These are phyloP conservation scores for Zophobas morio DNA, from an alignment of 1,140 invertebrate genomes.

Conservation along the genomic window DNA sequence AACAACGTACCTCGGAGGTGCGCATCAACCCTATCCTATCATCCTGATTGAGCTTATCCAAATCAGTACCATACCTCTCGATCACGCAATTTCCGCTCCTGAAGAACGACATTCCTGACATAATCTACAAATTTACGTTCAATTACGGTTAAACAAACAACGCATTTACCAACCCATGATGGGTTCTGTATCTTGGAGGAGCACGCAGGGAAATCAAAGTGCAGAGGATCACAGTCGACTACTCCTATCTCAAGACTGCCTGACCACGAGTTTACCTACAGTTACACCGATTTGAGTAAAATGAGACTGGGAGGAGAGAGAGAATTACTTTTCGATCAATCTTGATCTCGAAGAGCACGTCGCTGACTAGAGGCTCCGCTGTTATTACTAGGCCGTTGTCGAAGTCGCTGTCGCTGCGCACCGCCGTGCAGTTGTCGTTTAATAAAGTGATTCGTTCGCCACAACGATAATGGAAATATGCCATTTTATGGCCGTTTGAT, in stretches of 20 bases:
- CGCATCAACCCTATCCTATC: slow-evolving; percentile 88
- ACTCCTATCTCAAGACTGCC: slow-evolving; percentile 95
- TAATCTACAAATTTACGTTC: slow-evolving; percentile 71
- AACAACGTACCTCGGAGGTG: slow-evolving; percentile 77
- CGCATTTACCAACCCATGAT: slow-evolving; percentile 80
- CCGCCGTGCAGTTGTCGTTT: slow-evolving; percentile 86
- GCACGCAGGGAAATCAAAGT: slow-evolving; percentile 85
- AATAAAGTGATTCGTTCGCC: slow-evolving; percentile 84
- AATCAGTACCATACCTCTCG: slow-evolving; percentile 88
- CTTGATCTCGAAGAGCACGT: slow-evolving; percentile 89
- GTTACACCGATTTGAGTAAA: slow-evolving; percentile 32
- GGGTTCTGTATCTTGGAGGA: slow-evolving; percentile 87
- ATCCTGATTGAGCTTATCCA: slow-evolving; percentile 88
- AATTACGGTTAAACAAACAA: slow-evolving; percentile 50
- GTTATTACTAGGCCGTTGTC: slow-evolving; percentile 91
- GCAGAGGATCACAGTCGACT: slow-evolving; percentile 86
- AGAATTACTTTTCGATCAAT: slow-evolving; percentile 87
- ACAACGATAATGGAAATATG: slow-evolving; percentile 84
- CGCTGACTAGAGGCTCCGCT: slow-evolving; percentile 83
- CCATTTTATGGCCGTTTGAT: slow-evolving; percentile 51
- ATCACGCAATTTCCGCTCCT: slow-evolving; percentile 84
- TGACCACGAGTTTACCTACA: slow-evolving; percentile 86
- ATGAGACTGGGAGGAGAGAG: background rate
- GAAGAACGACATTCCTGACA: slow-evolving; percentile 88
- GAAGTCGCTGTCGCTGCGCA: slow-evolving; percentile 84